Percentiles rank a stretch among this genome's conserved stretches.
Conservation (phyloP, 1,140 invertebrate genomes). For the Sipha flava region DNA sequence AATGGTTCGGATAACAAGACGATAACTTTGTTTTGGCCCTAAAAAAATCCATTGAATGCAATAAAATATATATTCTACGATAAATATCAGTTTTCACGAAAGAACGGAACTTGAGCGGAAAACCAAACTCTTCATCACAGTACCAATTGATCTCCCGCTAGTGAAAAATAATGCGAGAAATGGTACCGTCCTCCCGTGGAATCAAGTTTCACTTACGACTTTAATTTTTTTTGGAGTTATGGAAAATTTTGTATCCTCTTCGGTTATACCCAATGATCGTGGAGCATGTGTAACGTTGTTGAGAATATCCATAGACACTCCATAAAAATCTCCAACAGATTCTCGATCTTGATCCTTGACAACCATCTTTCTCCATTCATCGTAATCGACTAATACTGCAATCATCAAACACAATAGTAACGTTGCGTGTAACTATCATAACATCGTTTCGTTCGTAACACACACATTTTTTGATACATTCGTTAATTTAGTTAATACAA, state of each 20-base stretch:
- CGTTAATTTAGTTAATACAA: no score
- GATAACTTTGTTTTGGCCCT: conserved; percentile 75
- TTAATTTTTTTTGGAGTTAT: conserved; percentile 71
- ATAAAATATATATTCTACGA: no score
- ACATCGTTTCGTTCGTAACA: no score
- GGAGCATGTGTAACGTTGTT: conserved; percentile 52
- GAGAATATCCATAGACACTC: conserved; percentile 64
- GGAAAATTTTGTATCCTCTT: conserved; percentile 60
- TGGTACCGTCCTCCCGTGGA: no score
- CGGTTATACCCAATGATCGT: conserved; percentile 47
- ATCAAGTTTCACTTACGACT: conserved; percentile 50
- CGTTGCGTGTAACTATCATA: no score
- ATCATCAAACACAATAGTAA: neutral
- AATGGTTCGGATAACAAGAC: conserved; percentile 67
- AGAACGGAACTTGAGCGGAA: no score
- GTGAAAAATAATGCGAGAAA: neutral
- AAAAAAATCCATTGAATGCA: no score
- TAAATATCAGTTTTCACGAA: no score
- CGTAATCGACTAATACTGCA: conserved; percentile 45
- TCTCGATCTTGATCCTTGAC: conserved; percentile 67
- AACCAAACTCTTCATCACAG: no score
- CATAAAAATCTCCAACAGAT: conserved; percentile 69
- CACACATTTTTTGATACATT: no score
- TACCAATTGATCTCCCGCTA: no score
- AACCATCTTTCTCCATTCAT: conserved; percentile 67